Base-by-base conservation (phyloP, 2,888 invertebrate genomes). In the Erebia ligea region DNA sequence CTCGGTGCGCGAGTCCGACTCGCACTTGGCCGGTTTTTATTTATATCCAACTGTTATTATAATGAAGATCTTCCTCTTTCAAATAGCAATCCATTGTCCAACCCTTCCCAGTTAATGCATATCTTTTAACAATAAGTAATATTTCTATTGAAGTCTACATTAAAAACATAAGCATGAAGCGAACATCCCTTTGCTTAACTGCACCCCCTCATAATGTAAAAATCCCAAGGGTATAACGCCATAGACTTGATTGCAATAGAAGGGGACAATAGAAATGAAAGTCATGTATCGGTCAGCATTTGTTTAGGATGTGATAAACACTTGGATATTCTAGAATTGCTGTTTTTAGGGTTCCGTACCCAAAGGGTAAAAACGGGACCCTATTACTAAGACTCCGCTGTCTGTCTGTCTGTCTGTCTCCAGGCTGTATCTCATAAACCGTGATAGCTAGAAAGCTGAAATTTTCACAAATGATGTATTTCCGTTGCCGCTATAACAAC, bases 141-240 rank as follows among this genome's bases (percentile, higher is more conserved):
- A 73, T 73, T 72, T 77, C 77, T 75, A 80, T 77, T 78, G 71
- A 77, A 76, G 75, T 77, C 77, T 80, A 84, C 86, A 86, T 87
- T 87, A 86, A 84, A 86, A 86, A 84, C 84, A 83, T 84, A 85
- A 86, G 85, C 84, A 84, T 84, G 84, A 72, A 80, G 72, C 82
- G 77, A 81, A 80, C 79, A 78, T 79, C 81, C 78, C 82, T 81
- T 79, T 79, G 79, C 75, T 76, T 75, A 76, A 78, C 75, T 78
- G 75, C 78, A 80, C 80, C 79, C 79, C 79, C 77, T 75, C 75
- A 72, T 76, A 78, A 80, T 80, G 77, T 76, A 74, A 79, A 62
- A 80, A 80, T 83, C 86, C 82, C 85, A 68, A 76, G 87, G 85
- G 85, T n/a, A 85, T 79, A 65, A 75, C 68, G 71, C 68, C 86